Conservation (phyloP, 2,113 vertebrate species). For the Cheirogaleus medius region DNA sequence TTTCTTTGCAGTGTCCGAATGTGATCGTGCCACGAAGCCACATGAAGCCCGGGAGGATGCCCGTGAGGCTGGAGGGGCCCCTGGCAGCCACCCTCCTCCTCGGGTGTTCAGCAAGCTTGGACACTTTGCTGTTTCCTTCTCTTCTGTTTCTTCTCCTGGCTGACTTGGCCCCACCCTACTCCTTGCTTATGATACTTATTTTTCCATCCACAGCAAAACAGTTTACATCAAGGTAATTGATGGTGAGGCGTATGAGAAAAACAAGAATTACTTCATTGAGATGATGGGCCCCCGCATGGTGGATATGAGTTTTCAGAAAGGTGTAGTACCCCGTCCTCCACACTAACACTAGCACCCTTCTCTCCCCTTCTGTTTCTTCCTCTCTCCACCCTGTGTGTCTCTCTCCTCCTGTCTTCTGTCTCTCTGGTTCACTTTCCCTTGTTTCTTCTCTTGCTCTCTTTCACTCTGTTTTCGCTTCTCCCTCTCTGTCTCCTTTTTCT, state of each 20-base stretch:
- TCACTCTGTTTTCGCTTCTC: slow-evolving; percentile 47
- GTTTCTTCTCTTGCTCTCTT: slow-evolving; percentile 6
- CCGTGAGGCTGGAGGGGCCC: not conserved
- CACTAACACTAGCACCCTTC: slow-evolving; percentile 84
- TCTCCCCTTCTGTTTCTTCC: slow-evolving; percentile 78
- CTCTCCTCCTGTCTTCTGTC: slow-evolving; percentile 70
- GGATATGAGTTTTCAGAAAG: slow-evolving; percentile 93
- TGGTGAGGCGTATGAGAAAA: slow-evolving; percentile 92
- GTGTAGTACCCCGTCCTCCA: slow-evolving; percentile 89
- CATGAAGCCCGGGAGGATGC: not conserved
- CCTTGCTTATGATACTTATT: slow-evolving; percentile 86
- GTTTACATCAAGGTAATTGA: slow-evolving; percentile 93
- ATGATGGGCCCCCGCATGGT: slow-evolving; percentile 90
- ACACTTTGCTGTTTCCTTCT: slow-evolving; percentile 62
- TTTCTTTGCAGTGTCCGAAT: not conserved
- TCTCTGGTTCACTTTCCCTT: slow-evolving; percentile 68
- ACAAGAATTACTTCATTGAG: slow-evolving; percentile 92
- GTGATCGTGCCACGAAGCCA: not conserved
- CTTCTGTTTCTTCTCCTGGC: slow-evolving; percentile 75
- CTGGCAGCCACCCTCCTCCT: not conserved
- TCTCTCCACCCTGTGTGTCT: slow-evolving; percentile 43
- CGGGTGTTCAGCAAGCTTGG: slow-evolving; percentile 75
- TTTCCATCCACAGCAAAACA: slow-evolving; percentile 91
- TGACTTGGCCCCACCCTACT: slow-evolving; percentile 69
- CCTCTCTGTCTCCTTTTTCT: slow-evolving; percentile 64